A percentile compares a stretch with the other conserved stretches of the same genome.
These are phyloP conservation scores for Scaptomyza reducta DNA, from an alignment of 2,888 invertebrate genomes.

Conservation along the genomic window DNA sequence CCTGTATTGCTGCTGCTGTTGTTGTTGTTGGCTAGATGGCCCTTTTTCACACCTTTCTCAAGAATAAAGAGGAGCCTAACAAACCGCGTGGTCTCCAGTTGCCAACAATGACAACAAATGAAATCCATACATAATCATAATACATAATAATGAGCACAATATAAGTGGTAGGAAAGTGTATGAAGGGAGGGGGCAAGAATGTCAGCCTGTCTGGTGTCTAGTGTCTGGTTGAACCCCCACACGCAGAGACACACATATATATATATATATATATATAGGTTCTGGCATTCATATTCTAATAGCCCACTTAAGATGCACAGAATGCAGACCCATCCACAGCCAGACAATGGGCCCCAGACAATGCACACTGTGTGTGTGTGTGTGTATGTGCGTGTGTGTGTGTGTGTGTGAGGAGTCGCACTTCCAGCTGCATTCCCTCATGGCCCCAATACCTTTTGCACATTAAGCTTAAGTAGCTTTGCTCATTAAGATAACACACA, in stretches of 20 bases:
- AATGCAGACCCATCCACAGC: slow-evolving; percentile 40
- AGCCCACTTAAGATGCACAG: slow-evolving; percentile 69
- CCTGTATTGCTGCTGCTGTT: not conserved
- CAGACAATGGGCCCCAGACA: slow-evolving; percentile 59
- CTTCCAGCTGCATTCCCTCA: slow-evolving; percentile 24
- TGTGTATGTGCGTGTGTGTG: slow-evolving; percentile 1
- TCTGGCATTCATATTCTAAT: slow-evolving; percentile 70
- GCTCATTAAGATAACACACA: slow-evolving; percentile 66
- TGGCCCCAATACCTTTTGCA: slow-evolving; percentile 60
- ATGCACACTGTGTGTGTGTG: slow-evolving; percentile 1
- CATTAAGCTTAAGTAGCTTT: slow-evolving; percentile 76
- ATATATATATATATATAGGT: not conserved
- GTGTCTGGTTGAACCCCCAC: slow-evolving; percentile 11
- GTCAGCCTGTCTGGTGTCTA: slow-evolving; percentile 32
- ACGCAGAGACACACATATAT: not conserved
- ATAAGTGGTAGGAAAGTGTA: not conserved
- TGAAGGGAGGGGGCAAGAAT: slow-evolving; percentile 9
- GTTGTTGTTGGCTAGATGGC: slow-evolving; percentile 4
- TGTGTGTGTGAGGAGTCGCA: slow-evolving; percentile 27
- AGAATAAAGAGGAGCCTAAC: slow-evolving; percentile 27
- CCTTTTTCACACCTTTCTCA: slow-evolving; percentile 58
- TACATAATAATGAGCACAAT: slow-evolving; percentile 61
- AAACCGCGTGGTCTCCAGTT: slow-evolving; percentile 30
- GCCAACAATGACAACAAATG: slow-evolving; percentile 63
- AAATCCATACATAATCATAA: slow-evolving; percentile 72